A percentile compares a stretch with the other conserved stretches of the same genome.
Evolutionary conservation across 1,140 invertebrate species (phyloP).

Genomic region (Globodera ellingtonae): DNA sequence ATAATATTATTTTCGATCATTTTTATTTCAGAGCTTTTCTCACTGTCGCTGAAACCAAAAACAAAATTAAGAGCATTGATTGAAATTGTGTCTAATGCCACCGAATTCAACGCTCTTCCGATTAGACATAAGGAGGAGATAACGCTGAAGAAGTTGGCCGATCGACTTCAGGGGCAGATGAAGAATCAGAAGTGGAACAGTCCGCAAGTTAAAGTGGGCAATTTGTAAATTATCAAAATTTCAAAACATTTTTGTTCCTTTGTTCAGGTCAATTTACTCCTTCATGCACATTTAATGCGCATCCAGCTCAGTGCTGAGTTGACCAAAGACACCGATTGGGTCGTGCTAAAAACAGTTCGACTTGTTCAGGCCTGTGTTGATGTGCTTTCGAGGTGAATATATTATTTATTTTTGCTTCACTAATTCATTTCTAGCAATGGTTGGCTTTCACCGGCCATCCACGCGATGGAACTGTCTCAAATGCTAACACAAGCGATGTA

Average conservation of each 20-base stretch:
- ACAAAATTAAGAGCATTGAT: conserved; percentile 94
- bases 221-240: neutral
- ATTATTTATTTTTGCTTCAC: conserved; percentile 81
- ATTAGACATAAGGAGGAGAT: conserved; percentile 84
- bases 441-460: conserved; percentile 93
- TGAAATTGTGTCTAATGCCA: conserved; percentile 96
- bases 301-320: conserved; percentile 91
- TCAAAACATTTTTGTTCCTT: conserved; percentile 16
- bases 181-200: conserved; percentile 81
- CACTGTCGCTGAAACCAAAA: conserved; percentile 90
- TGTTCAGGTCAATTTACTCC: conserved; percentile 80
- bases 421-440: conserved; percentile 78
- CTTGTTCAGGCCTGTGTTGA: conserved; percentile 98
- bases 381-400: conserved; percentile 74
- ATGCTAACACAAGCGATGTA: conserved; percentile 99
- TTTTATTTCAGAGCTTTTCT: conserved; percentile 82
- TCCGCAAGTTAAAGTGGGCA: conserved; percentile 82
- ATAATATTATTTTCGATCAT: neutral
- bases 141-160: conserved; percentile 75
- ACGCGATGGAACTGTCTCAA: conserved; percentile 98
- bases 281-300: conserved; percentile 92
- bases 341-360: conserved; percentile 67
- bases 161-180: conserved; percentile 79
- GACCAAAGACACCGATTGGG: conserved; percentile 88
- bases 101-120: conserved; percentile 90